phyloP scores from a whole-genome alignment of 2,888 invertebrate genomes.

The Plutella xylostella region DNA sequence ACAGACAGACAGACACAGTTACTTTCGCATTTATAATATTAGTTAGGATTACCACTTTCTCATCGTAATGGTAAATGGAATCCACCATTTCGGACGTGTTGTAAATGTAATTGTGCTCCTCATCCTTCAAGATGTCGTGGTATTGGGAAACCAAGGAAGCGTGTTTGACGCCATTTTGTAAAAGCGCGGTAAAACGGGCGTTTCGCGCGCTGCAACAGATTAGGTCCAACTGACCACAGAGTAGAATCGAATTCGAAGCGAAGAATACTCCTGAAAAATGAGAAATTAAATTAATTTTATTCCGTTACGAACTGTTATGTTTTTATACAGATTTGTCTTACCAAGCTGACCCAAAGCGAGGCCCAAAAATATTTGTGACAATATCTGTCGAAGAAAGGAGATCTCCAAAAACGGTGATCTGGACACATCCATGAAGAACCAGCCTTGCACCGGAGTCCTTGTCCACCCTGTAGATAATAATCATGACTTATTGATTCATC shows the following conservation, averaged over 20 bases:
- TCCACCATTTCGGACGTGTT: constrained; percentile 32
- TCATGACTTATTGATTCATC: background rate
- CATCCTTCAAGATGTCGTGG: constrained; percentile 31
- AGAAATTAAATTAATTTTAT: no score
- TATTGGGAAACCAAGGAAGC: constrained; percentile 22
- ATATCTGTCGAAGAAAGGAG: constrained; percentile 33
- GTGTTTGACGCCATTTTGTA: constrained; percentile 33
- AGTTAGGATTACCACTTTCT: constrained; percentile 25
- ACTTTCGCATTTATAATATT: no score
- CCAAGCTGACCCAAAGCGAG: constrained; percentile 52
- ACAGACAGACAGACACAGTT: no score
- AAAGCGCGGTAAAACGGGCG: constrained; percentile 41
- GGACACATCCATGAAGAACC: constrained; percentile 40
- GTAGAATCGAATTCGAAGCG: constrained; percentile 44
- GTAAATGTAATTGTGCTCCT: constrained; percentile 39
- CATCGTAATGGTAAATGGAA: constrained; percentile 42
- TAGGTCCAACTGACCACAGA: constrained; percentile 56
- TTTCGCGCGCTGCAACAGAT: constrained; percentile 53
- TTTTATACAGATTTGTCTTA: constrained; percentile 25
- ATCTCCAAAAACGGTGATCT: constrained; percentile 26
- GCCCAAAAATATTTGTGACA: constrained; percentile 45
- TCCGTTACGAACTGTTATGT: background rate
- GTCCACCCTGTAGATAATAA: constrained; percentile 33
- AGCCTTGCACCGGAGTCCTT: constrained; percentile 36
- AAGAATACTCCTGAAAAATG: constrained; percentile 44